Conservation (phyloP, 2,113 vertebrate genomes). For the Condylura cristata region DNA sequence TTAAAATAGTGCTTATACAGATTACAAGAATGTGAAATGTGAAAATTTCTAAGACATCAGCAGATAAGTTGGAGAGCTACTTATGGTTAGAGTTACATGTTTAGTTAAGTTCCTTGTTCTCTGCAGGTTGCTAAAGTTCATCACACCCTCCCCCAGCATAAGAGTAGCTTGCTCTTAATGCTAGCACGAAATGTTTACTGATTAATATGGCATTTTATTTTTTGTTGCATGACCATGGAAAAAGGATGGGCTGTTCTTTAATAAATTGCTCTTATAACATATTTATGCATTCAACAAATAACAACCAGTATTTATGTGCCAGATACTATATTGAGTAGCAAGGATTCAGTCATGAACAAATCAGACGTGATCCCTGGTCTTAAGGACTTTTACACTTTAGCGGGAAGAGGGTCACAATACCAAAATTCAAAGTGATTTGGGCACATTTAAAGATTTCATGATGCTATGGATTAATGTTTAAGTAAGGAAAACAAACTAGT, state of each 20-base stretch:
- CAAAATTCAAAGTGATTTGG: not conserved
- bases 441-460: not conserved
- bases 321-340: not conserved
- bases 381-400: not conserved
- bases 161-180: not conserved
- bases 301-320: not conserved
- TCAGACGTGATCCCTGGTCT: not conserved
- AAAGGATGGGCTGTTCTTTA: not conserved
- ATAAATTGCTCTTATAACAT: conserved; percentile 46
- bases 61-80: conserved; percentile 9
- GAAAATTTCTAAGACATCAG: conserved; percentile 42
- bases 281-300: conserved; percentile 20
- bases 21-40: conserved; percentile 35
- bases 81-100: not conserved
- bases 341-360: not conserved
- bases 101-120: conserved; percentile 64
- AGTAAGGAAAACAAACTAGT: not conserved
- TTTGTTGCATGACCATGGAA: not conserved
- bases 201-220: conserved; percentile 13
- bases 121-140: conserved; percentile 56
- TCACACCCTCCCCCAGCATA: not conserved
- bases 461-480: not conserved
- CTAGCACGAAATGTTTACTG: not conserved
- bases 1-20: conserved; percentile 58
- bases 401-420: not conserved